Evolutionary conservation across 1,140 invertebrate genomes (phyloP).

Genomic region (Mamestra configurata): DNA sequence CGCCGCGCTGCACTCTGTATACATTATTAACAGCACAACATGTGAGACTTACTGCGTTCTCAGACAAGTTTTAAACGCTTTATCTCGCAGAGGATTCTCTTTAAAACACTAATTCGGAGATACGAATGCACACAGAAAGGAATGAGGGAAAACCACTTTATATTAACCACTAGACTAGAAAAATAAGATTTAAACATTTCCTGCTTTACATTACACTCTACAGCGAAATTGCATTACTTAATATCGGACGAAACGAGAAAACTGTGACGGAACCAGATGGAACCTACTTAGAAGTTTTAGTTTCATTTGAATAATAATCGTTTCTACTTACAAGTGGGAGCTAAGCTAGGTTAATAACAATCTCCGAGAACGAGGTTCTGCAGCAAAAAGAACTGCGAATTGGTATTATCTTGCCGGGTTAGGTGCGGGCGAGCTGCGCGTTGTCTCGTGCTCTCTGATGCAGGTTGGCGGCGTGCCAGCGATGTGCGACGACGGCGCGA

Average conservation of each 20-base stretch:
- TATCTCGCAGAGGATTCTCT: conserved; percentile 33
- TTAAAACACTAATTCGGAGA: conserved; percentile 46
- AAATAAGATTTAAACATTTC: conserved; percentile 30
- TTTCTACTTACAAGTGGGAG: conserved; percentile 1
- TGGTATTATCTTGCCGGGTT: conserved; percentile 12
- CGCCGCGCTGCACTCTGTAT: conserved; percentile 2
- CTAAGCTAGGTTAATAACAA: conserved; percentile 26
- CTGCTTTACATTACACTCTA: background rate
- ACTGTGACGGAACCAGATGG: background rate
- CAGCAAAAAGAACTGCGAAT: conserved; percentile 6
- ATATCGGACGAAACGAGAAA: conserved; percentile 14
- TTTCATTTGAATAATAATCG: conserved; percentile 34
- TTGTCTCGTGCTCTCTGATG: background rate
- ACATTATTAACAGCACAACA: conserved; percentile 41
- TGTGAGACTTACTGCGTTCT: conserved; percentile 36
- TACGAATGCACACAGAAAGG: conserved; percentile 41
- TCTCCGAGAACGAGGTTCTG: conserved; percentile 19
- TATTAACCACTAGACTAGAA: conserved; percentile 1
- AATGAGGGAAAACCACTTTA: conserved; percentile 33
- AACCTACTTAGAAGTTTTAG: conserved; percentile 12
- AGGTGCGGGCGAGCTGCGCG: background rate
- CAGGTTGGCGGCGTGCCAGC: conserved; percentile 36
- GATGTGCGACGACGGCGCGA: background rate
- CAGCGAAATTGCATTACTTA: conserved; percentile 10
- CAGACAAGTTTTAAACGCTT: conserved; percentile 42